Percentiles rank a stretch among this genome's conserved stretches.
phyloP scores from a whole-genome alignment of 2,888 invertebrate species.

The Unio delphinus region DNA sequence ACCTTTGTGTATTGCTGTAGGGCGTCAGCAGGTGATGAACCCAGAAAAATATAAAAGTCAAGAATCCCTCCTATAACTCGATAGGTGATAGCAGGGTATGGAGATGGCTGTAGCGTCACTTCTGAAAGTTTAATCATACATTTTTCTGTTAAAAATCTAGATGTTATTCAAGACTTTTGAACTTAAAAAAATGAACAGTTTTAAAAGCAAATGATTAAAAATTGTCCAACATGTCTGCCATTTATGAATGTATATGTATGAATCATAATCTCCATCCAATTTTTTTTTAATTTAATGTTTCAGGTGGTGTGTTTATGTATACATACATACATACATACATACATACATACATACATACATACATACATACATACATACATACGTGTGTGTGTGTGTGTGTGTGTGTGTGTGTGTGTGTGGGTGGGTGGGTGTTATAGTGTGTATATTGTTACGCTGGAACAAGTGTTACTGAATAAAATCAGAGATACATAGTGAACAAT shows the following conservation, averaged over 20 bases:
- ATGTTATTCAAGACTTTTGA: background rate
- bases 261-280: background rate
- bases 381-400: too few relatives aligned
- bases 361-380: too few relatives aligned
- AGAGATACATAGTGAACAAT: too few relatives aligned
- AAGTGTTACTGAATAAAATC: too few relatives aligned
- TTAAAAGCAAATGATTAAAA: background rate
- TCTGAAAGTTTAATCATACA: conserved; percentile 66
- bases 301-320: too few relatives aligned
- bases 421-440: too few relatives aligned
- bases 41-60: conserved; percentile 84
- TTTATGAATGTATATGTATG: background rate
- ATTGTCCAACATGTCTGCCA: background rate
- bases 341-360: too few relatives aligned
- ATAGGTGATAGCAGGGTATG: conserved; percentile 86
- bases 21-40: conserved; percentile 79
- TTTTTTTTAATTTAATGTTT: too few relatives aligned
- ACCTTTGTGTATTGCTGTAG: conserved; percentile 67
- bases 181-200: background rate
- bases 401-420: too few relatives aligned
- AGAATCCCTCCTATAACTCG: conserved; percentile 86
- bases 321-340: too few relatives aligned
- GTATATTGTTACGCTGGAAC: too few relatives aligned
- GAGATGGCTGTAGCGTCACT: conserved; percentile 84
- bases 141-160: background rate